These are phyloP conservation scores for Papilio xuthus DNA, from an alignment of 1,140 invertebrate genomes.

Conservation along the genomic window DNA sequence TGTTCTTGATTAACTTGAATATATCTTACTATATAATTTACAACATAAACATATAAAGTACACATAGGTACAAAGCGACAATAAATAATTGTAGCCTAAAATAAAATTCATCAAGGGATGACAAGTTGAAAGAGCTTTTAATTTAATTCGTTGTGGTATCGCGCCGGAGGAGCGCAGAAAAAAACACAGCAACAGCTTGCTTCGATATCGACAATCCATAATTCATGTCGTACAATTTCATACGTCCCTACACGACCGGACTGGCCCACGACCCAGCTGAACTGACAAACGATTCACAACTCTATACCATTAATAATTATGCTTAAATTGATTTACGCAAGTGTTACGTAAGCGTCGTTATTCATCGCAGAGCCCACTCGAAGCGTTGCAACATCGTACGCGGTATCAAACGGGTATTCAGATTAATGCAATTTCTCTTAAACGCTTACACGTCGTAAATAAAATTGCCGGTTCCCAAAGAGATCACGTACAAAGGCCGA, in stretches of 20 bases:
- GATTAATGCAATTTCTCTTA: slow-evolving; percentile 81
- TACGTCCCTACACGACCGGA: slow-evolving; percentile 61
- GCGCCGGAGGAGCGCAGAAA: slow-evolving; percentile 72
- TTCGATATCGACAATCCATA: slow-evolving; percentile 81
- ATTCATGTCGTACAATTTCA: slow-evolving; percentile 81
- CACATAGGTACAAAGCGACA: slow-evolving; percentile 22
- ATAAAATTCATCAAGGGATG: slow-evolving; percentile 78
- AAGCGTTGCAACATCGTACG: slow-evolving; percentile 78
- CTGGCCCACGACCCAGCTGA: slow-evolving; percentile 49
- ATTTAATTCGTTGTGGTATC: slow-evolving; percentile 81
- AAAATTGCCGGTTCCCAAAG: slow-evolving; percentile 76
- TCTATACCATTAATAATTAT: slow-evolving; percentile 51
- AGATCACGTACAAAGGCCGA: slow-evolving; percentile 59
- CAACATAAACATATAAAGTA: background rate
- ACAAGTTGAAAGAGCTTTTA: slow-evolving; percentile 81
- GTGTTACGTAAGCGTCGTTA: slow-evolving; percentile 50
- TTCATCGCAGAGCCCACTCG: slow-evolving; percentile 50
- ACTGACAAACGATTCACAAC: slow-evolving; percentile 56
- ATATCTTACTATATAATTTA: background rate
- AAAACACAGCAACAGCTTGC: slow-evolving; percentile 80
- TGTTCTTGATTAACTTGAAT: background rate
- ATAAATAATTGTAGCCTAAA: slow-evolving; percentile 59
- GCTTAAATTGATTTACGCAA: slow-evolving; percentile 49
- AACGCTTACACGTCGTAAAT: slow-evolving; percentile 81
- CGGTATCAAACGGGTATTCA: slow-evolving; percentile 80